These are phyloP conservation scores for Danio choprae DNA, from an alignment of 2,797 vertebrate species.

Conservation along the genomic window DNA sequence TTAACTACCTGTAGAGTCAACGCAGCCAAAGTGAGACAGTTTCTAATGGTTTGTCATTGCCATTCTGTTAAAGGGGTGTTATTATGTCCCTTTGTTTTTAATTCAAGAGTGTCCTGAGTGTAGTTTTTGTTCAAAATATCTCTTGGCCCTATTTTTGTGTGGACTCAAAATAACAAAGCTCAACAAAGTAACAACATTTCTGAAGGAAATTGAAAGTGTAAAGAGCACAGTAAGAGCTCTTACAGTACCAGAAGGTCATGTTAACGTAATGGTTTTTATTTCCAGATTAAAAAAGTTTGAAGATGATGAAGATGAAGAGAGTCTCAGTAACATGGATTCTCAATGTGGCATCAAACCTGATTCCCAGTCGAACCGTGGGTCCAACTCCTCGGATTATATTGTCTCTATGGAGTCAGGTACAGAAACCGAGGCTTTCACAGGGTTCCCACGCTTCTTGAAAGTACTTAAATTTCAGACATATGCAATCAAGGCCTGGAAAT, in stretches of 20 bases:
- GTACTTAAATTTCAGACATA: too few relatives aligned
- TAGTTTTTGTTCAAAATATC: too few relatives aligned
- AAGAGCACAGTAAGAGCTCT: too few relatives aligned
- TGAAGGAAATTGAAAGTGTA: too few relatives aligned
- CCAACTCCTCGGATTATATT: conserved; percentile 81
- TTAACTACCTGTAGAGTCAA: neutral
- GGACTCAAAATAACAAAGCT: too few relatives aligned
- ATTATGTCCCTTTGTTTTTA: too few relatives aligned
- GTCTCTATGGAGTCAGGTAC: conserved; percentile 91
- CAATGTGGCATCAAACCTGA: conserved; percentile 86
- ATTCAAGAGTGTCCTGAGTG: too few relatives aligned
- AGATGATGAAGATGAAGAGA: conserved; percentile 92
- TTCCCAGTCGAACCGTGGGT: conserved; percentile 75
- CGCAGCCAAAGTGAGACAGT: neutral
- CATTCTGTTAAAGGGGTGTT: neutral
- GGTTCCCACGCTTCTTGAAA: too few relatives aligned
- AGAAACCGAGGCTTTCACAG: neutral
- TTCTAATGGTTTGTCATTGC: neutral
- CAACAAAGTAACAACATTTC: too few relatives aligned
- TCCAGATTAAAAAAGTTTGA: conserved; percentile 90
- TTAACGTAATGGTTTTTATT: conserved; percentile 18
- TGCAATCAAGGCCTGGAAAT: too few relatives aligned
- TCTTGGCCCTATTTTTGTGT: too few relatives aligned
- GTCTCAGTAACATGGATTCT: conserved; percentile 87
- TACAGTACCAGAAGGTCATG: neutral